Conservation (phyloP, 2,797 vertebrate species). For the Scarus forsteni region DNA sequence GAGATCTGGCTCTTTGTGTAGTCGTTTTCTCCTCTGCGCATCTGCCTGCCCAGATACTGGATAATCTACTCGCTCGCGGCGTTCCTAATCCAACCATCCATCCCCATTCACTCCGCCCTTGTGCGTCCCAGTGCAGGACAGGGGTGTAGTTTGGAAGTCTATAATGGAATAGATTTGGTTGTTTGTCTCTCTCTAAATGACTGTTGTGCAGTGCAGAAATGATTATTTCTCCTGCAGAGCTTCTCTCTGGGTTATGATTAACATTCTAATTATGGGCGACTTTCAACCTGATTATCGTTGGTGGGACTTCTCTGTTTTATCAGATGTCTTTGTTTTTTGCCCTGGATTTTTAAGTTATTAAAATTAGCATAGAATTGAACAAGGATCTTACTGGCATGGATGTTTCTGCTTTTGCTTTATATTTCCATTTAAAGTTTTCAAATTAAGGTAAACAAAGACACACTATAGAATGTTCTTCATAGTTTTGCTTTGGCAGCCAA, state of each 20-base stretch:
- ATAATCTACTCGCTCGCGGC: conserved; percentile 82
- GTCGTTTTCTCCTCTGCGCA: conserved; percentile 79
- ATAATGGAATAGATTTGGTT: conserved; percentile 72
- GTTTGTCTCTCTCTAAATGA: conserved; percentile 75
- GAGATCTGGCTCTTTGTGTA: conserved; percentile 85
- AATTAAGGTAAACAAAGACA: conserved; percentile 30
- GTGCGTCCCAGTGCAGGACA: conserved; percentile 74
- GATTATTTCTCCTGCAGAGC: conserved; percentile 72
- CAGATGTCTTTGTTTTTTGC: conserved; percentile 24
- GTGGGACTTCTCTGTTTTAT: conserved; percentile 54
- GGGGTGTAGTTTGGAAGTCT: conserved; percentile 74
- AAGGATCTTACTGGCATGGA: conserved; percentile 17
- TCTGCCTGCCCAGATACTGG: conserved; percentile 85
- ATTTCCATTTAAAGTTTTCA: conserved; percentile 20
- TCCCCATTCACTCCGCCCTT: conserved; percentile 76
- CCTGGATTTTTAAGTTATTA: conserved; percentile 47
- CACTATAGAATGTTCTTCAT: conserved; percentile 26
- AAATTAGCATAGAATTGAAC: conserved; percentile 7
- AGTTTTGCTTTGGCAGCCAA: conserved; percentile 48
- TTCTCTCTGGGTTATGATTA: conserved; percentile 79
- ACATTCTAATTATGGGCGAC: conserved; percentile 74
- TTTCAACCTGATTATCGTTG: conserved; percentile 68
- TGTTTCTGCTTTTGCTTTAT: conserved; percentile 10
- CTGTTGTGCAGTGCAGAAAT: conserved; percentile 69
- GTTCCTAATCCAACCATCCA: conserved; percentile 83